Evolutionary conservation across 2,113 vertebrate genomes (phyloP), one percentile per base, ranked within the genome.

Genomic region (Ifrita kowaldi): DNA sequence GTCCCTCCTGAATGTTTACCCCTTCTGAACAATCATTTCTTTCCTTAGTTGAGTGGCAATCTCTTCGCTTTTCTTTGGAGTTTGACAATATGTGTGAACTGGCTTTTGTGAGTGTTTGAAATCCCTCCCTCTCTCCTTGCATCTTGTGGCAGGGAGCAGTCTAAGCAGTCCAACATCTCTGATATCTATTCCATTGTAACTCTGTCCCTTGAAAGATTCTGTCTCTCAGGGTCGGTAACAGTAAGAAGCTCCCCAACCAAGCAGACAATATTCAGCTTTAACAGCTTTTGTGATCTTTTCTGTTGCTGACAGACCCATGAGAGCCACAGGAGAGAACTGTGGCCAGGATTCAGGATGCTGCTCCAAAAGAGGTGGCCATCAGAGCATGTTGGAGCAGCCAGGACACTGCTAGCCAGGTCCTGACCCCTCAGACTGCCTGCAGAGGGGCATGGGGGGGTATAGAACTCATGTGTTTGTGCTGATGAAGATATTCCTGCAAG

Each of bases 401-500:
- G 37, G 35, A 30, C 10, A 4, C 26, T 32, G 27, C 33, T 23
- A 41, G 22, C 47, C 14, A 17, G 52, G 22, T 21, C 9, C 39
- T 55, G 52, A 55, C 28, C 52, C 56, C n/a, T 3, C 4, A 9
- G 32, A 5, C 50, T 77, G 35, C 53, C 55, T 33, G 19, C 3
- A 2, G 23, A 24, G 26, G 5, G 56, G 9, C 15, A 3, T 1
- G 21, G 35, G 6, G 5, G 10, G n/a, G 19, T 46, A 13, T 30
- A 62, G 55, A 65, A 22, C 75, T 89, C 9, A 0, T 11, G 9
- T 75, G 27, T 39, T 60, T 73, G 53, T 56, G 49, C 65, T 90
- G 81, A 95, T 71, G 71, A 97, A 93, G 92, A 78, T 81, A 92
- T 87, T 93, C 46, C 74, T 71, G 90, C 57, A 32, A 95, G 84